A percentile compares a stretch with the other conserved stretches of the same genome.
These are phyloP conservation scores for Argyresthia albistria DNA, from an alignment of 2,888 invertebrate species.

Conservation along the genomic window DNA sequence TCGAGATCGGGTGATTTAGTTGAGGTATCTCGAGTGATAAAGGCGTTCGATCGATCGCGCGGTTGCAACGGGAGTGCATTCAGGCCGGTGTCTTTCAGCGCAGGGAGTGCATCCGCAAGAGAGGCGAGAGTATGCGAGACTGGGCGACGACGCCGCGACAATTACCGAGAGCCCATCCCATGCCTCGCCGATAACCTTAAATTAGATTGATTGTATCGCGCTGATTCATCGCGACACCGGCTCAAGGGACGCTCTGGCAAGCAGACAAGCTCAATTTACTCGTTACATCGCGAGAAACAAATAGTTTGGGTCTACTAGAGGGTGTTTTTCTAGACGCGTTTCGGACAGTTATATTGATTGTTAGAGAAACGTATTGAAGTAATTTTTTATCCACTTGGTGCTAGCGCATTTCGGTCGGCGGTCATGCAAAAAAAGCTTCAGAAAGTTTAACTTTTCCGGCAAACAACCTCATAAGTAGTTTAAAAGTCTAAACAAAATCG, in stretches of 20 bases:
- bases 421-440: too few species aligned
- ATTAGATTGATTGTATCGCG: constrained; percentile 70
- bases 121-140: constrained; percentile 33
- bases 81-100: constrained; percentile 1
- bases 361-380: too few species aligned
- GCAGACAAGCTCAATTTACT: constrained; percentile 51
- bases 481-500: background rate
- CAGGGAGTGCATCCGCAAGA: constrained; percentile 25
- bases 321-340: too few species aligned
- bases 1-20: too few species aligned
- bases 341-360: too few species aligned
- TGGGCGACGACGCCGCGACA: constrained; percentile 47
- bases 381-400: too few species aligned
- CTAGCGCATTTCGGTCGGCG: too few species aligned
- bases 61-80: background rate
- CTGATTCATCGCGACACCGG: constrained; percentile 47
- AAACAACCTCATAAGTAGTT: background rate
- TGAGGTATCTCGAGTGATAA: too few species aligned
- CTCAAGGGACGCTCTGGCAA: constrained; percentile 32
- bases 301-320: background rate
- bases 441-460: background rate
- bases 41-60: background rate
- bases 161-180: constrained; percentile 33
- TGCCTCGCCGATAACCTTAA: constrained; percentile 65
- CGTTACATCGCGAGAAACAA: background rate